Conservation (phyloP, 1,140 invertebrate species). For the Pteromalus puparum region DNA sequence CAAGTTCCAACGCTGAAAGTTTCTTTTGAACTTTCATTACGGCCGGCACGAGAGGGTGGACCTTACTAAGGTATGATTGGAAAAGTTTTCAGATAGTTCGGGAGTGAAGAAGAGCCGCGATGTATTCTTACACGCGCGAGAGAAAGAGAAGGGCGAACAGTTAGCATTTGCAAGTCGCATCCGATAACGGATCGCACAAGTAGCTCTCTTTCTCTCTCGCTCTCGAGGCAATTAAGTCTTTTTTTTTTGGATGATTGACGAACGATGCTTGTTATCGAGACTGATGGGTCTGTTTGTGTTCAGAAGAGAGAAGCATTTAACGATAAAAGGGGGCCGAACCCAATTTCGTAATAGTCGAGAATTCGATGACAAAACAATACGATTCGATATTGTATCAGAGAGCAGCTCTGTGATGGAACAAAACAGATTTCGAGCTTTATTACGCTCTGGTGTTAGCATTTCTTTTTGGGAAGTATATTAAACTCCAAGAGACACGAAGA, state of each 20-base stretch:
- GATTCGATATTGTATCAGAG: background rate
- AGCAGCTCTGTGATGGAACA: background rate
- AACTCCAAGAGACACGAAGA: background rate
- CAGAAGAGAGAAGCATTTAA: no score
- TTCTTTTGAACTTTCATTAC: conserved; percentile 66
- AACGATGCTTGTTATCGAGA: no score
- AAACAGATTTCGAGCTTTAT: background rate
- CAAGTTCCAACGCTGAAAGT: conserved; percentile 54
- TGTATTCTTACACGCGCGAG: conserved; percentile 1
- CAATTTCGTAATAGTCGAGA: no score
- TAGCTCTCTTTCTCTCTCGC: background rate
- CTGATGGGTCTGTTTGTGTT: no score
- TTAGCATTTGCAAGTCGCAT: conserved; percentile 17
- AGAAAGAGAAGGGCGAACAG: background rate
- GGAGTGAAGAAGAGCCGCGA: background rate
- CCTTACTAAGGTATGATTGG: conserved; percentile 65
- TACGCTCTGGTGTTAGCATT: no score
- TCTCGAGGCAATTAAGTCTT: background rate
- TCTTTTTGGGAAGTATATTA: background rate
- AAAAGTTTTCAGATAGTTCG: conserved; percentile 62
- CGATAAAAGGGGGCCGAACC: no score
- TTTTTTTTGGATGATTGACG: background rate
- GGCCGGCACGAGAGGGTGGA: background rate
- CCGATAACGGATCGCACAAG: background rate
- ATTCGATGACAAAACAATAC: background rate